These are phyloP conservation scores for Lypha dubia DNA, from an alignment of 2,888 invertebrate species.

Conservation along the genomic window DNA sequence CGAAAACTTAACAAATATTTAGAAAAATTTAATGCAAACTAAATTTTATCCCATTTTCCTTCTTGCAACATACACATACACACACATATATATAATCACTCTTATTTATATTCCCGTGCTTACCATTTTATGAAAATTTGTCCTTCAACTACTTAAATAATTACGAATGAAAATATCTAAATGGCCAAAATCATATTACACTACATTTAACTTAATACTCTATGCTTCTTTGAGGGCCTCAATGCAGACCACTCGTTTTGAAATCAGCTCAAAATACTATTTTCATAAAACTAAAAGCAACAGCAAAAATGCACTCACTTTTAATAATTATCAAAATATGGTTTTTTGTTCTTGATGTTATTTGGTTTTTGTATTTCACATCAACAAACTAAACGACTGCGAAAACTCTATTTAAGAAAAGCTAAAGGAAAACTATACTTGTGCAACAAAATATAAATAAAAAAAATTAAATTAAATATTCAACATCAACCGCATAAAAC, in stretches of 20 bases:
- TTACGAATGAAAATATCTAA: constrained; percentile 43
- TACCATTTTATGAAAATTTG: neutral
- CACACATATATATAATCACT: too few species aligned
- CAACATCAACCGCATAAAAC: constrained; percentile 1
- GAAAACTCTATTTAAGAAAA: constrained; percentile 2
- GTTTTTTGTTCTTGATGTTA: neutral
- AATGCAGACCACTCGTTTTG: neutral
- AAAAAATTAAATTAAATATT: constrained; percentile 39
- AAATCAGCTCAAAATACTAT: neutral
- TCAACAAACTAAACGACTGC: neutral
- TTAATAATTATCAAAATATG: constrained; percentile 41
- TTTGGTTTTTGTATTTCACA: neutral
- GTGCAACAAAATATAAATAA: constrained; percentile 39
- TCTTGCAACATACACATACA: neutral
- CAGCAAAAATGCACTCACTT: constrained; percentile 45
- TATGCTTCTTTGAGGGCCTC: neutral
- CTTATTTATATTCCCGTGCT: neutral
- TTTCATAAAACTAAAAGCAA: constrained; percentile 23
- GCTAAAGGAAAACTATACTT: neutral
- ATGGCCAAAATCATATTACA: constrained; percentile 30
- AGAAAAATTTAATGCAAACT: neutral
- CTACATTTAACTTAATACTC: constrained; percentile 15
- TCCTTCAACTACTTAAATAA: constrained; percentile 31
- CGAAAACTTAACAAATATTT: too few species aligned
- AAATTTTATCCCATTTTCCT: neutral